Base-by-base conservation (phyloP, 37 sponge, comb jelly and placozoan genomes). In the Halisarca cf. caerulea region DNA sequence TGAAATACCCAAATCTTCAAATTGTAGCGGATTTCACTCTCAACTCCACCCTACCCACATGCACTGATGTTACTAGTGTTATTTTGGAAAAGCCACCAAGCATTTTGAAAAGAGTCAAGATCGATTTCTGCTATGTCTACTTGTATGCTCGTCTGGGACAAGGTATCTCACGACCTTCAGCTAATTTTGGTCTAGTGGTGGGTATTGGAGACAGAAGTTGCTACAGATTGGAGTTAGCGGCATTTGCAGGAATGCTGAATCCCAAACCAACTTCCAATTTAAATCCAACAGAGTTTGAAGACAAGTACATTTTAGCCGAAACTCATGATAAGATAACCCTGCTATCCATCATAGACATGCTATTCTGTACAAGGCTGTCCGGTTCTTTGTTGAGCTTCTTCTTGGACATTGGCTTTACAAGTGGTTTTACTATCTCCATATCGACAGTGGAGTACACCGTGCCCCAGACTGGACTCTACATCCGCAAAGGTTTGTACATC, bases 371-470 rank as follows among this genome's bases (percentile, higher is more conserved):
- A 23, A 61, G 68, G 28, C 25, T 80, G 11, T 11, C 35, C 3
- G 35, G 53, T 32, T 20, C 39, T 7, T 21, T 82, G 7, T 68
- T 66, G 3, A 40, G 33, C 2, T 66, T 66, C 33, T 37, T 82
- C 28, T 62, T 34, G 8, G 58, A 64, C 47, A 82, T 39, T 66
- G 69, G 82, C 20, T 62, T 82, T 37, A 62, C 82, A 21, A 37
- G 39, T 58, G 82, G 82, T 14, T 64, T 82, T 6, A 66, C 30
- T 25, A 8, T 42, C 25, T 82, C 82, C 32, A 64, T 82, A 23
- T 61, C 82, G 41, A 18, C 54, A 18, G 21, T 43, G 15, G 82
- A 42, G 11, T 38, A 66, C 3, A 42, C 24, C 43, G 51, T 82
- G 0, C 82, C 66, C n/a, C 66, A 66, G 32, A 43, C 38, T 41